A percentile compares a stretch with the other conserved stretches of the same genome.
These are phyloP conservation scores for Myopa testacea DNA, from an alignment of 2,888 invertebrate species.

Conservation along the genomic window DNA sequence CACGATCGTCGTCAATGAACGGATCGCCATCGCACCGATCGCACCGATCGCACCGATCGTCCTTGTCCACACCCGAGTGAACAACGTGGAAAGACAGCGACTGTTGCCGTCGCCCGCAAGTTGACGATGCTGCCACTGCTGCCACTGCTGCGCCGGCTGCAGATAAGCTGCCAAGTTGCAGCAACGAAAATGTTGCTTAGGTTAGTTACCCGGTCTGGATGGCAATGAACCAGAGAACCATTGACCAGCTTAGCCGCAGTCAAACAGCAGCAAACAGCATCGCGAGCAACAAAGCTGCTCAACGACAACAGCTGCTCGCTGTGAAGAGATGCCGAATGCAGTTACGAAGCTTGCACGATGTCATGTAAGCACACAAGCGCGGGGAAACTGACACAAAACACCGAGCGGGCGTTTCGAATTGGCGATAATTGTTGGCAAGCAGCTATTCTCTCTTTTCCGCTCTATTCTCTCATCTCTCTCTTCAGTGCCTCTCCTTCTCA, in stretches of 20 bases:
- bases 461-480: not conserved
- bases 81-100: conserved; percentile 12
- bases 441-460: conserved; percentile 9
- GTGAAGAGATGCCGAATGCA: conserved; percentile 4
- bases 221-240: conserved; percentile 70
- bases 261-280: conserved; percentile 23
- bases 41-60: conserved; percentile 23
- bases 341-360: conserved; percentile 18
- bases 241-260: conserved; percentile 60
- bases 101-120: conserved; percentile 11
- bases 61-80: conserved; percentile 8
- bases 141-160: not conserved
- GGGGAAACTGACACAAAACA: not conserved
- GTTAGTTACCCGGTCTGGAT: conserved; percentile 68
- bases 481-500: conserved; percentile 13
- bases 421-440: conserved; percentile 21
- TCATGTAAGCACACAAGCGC: not conserved
- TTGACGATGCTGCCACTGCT: conserved; percentile 8
- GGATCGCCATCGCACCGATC: too few relatives aligned
- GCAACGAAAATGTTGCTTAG: conserved; percentile 50
- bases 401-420: not conserved
- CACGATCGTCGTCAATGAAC: not conserved
- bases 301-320: conserved; percentile 39
- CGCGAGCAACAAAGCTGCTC: conserved; percentile 8
- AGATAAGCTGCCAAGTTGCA: not conserved